Evolutionary conservation across 2,888 invertebrate species (phyloP), one percentile per base, ranked within the genome.

Genomic region (Plagodis dolabraria): DNA sequence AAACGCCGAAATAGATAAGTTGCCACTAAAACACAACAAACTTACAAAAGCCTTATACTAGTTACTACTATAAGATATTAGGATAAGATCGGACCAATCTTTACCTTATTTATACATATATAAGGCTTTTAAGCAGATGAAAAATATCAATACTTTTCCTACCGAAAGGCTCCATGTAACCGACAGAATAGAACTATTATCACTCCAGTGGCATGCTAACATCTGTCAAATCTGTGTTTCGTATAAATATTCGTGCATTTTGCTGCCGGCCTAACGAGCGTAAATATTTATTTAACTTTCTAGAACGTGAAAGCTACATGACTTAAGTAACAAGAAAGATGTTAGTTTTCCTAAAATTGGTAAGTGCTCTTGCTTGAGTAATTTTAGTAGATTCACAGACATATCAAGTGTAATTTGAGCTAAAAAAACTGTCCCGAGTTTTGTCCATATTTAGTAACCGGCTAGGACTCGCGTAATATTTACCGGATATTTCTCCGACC

Each of bases 121-220:
- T 22, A 22, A 4, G 4, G 22, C 22, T 22, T 22, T 22, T 22
- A 22, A 22, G 22, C 22, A 22, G 4, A 22, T 22, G 22, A 22
- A 22, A 22, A 22, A 22, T 22, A 22, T 22, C 4, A 22, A 22
- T 4, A 22, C 22, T 22, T 1, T 22, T 22, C 4, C 4, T 22
- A 22, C 22, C 52, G 43, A 22, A 34, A 33, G 38, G 35, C 35
- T 35, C 33, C 48, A 45, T 57, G 57, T 47, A 58, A 44, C 55
- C 52, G 63, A 60, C 60, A 51, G 47, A 48, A 35, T 57, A 54
- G 64, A 57, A 54, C 64, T 57, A 61, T 65, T 56, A 63, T 44
- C 56, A 48, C 49, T 47, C 33, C 35, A 22, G 57, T 56, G 51
- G 57, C 57, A 42, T 55, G 11, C 60, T 38, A 50, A 53, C 57